These are phyloP conservation scores for Sphecodes monilicornis DNA, from an alignment of 2,888 invertebrate genomes.

Conservation along the genomic window DNA sequence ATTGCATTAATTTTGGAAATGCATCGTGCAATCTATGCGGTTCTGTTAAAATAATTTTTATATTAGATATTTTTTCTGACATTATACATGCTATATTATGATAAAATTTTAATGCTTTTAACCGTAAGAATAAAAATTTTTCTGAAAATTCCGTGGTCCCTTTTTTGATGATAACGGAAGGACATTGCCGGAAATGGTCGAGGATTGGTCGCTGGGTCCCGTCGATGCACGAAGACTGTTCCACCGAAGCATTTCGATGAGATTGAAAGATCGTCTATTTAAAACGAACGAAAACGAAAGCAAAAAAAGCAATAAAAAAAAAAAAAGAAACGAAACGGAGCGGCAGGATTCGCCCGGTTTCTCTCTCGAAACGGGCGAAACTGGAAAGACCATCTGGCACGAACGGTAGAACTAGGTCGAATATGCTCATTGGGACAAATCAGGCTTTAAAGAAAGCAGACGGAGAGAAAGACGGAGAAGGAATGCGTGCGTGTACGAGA, in stretches of 20 bases:
- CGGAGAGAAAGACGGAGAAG: constrained; percentile 46
- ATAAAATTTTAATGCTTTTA: no score
- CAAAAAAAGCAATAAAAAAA: not conserved
- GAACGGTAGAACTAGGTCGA: constrained; percentile 76
- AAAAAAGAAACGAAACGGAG: not conserved
- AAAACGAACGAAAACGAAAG: not conserved
- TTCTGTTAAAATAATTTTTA: not conserved
- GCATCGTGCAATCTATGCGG: not conserved
- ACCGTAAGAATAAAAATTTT: no score
- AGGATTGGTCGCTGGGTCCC: constrained; percentile 53
- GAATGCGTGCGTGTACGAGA: constrained; percentile 60
- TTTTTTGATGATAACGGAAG: not conserved
- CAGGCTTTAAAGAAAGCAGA: constrained; percentile 55
- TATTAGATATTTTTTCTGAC: not conserved
- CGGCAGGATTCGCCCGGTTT: constrained; percentile 36
- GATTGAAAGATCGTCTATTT: constrained; percentile 61
- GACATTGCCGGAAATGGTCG: not conserved
- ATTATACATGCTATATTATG: not conserved
- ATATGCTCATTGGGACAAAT: constrained; percentile 78
- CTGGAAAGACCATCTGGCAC: constrained; percentile 59
- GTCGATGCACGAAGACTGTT: constrained; percentile 72
- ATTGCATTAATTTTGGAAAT: no score
- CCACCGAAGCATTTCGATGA: constrained; percentile 80
- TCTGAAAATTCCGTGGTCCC: not conserved
- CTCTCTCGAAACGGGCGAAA: constrained; percentile 51